Evolutionary conservation across 2,888 invertebrate species (phyloP), one percentile per base, ranked within the genome.

Genomic region (Cheilosia urbana): DNA sequence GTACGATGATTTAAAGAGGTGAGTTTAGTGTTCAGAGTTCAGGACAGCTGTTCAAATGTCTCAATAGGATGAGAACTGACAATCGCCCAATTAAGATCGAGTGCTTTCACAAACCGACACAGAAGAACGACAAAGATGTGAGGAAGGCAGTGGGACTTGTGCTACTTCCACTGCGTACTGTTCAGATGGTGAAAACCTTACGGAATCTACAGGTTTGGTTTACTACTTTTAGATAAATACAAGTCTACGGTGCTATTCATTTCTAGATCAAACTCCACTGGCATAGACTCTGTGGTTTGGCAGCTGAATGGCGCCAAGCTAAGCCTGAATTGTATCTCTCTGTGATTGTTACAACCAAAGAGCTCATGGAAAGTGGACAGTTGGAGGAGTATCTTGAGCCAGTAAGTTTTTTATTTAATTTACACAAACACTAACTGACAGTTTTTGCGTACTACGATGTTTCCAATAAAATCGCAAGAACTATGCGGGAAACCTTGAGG

Each of bases 81-180:
- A 96, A 96, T 92, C 94, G 95, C 0, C 96, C 96, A 0, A 93
- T 96, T 30, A 95, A 96, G 90, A 92, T 96, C 55, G 96, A 96
- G 90, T 95, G 95, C 80, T 94, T 93, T 88, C 93, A 94, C 30
- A 92, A 93, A 60, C 93, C 47, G 2, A 1, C 93, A 47, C 93
- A 93, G 1, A 93, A 93, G 57, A 93, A 93, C 0, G 91, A 93
- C n/a, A 94, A 84, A 40, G 75, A 87, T 15, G 47, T 81, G 2
- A 88, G 89, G 82, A 95, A 95, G 84, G 93, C 94, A 89, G 93
- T 96, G 58, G 97, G 96, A 2, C 95, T 95, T 83, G 90, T 95
- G 53, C 90, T 96, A 11, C 90, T 96, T 9, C 96, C 95, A 65
- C 91, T 96, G 21, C 93, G 96, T 6, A 94, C 95, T 57, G 95